These are phyloP conservation scores for Odontomyia ornata DNA, from an alignment of 2,888 invertebrate species.

Conservation along the genomic window DNA sequence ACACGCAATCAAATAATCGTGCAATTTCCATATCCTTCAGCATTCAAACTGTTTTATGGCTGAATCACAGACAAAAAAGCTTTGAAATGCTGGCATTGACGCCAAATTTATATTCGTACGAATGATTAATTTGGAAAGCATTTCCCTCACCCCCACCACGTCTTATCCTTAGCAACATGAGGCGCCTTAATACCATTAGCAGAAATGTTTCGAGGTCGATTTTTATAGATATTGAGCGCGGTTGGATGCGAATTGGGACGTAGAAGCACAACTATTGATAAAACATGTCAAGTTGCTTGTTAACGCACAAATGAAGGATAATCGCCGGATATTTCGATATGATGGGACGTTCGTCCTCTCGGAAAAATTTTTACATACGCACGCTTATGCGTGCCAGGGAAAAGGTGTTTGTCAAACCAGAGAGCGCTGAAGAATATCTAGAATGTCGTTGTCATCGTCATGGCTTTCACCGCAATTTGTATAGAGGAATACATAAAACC, in stretches of 20 bases:
- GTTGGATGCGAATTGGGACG: background rate
- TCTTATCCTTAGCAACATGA: background rate
- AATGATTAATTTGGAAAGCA: constrained; percentile 8
- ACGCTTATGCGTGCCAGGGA: no score
- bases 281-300: constrained; percentile 42
- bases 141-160: background rate
- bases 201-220: background rate
- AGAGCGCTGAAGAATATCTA: background rate
- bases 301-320: constrained; percentile 32
- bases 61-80: no score
- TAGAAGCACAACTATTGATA: constrained; percentile 35
- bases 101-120: background rate
- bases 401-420: background rate
- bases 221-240: background rate
- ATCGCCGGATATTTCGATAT: constrained; percentile 29
- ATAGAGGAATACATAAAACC: background rate
- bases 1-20: no score
- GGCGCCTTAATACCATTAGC: constrained; percentile 21
- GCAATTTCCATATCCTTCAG: no score
- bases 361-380: background rate
- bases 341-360: background rate
- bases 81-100: no score
- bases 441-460: background rate
- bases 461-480: constrained; percentile 1
- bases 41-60: no score